A percentile compares a stretch with the other conserved stretches of the same genome.
phyloP scores from a whole-genome alignment of 2,888 invertebrate genomes.

The Cepaea hortensis region DNA sequence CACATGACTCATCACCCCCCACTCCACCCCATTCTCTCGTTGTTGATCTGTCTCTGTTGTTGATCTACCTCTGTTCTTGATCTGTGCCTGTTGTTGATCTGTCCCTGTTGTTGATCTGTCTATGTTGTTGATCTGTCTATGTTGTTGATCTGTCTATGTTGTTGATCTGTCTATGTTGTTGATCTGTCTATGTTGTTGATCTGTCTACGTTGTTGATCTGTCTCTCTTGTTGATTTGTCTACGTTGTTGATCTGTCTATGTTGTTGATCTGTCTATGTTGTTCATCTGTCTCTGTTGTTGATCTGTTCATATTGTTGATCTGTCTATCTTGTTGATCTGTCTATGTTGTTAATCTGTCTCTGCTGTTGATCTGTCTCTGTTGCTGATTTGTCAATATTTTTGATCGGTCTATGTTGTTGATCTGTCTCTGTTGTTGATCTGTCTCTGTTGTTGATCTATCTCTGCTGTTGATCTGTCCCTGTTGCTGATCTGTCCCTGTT shows the following conservation, averaged over 20 bases:
- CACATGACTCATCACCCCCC: no score
- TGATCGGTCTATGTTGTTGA: background rate
- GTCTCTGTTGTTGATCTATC: background rate
- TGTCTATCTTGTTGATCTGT: background rate
- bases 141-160: background rate
- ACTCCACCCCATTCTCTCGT: background rate
- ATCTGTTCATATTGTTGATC: background rate
- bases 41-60: background rate
- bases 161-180: background rate
- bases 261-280: background rate
- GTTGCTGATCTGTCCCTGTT: background rate
- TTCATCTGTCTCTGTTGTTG: background rate
- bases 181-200: background rate
- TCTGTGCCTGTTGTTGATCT: background rate
- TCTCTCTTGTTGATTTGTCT: background rate
- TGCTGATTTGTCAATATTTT: background rate
- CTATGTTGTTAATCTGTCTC: background rate
- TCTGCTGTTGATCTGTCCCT: background rate
- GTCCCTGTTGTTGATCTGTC: background rate
- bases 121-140: background rate
- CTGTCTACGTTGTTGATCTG: background rate
- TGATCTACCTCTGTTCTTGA: background rate
- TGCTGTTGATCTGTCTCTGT: background rate
- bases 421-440: background rate
- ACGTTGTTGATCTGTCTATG: background rate